Percentiles rank a stretch among this genome's conserved stretches.
Evolutionary conservation across 2,888 invertebrate species (phyloP).

Genomic region (Acanthopleura granulata): DNA sequence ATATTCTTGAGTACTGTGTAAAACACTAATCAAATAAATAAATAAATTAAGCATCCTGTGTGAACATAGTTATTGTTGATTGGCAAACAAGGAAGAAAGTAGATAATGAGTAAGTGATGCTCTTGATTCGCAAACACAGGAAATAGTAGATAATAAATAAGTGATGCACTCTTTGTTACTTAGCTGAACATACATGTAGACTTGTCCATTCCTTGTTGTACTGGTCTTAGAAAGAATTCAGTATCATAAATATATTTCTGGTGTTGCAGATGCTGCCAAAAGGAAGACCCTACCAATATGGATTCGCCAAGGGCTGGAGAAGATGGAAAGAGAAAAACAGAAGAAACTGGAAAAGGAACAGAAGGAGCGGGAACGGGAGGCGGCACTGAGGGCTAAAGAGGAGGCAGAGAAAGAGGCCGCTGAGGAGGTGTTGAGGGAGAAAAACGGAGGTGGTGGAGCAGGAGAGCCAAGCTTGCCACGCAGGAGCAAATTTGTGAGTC

Average conservation of each 20-base stretch:
- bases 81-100: not conserved
- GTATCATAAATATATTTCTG: too few species aligned
- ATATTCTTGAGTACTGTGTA: too few species aligned
- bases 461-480: conserved; percentile 69
- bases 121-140: too few species aligned
- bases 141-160: too few species aligned
- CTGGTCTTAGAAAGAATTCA: too few species aligned
- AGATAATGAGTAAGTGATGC: too few species aligned
- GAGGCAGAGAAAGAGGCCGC: conserved; percentile 71
- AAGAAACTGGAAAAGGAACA: conserved; percentile 79
- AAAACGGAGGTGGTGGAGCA: conserved; percentile 58
- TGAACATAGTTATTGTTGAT: too few species aligned
- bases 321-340: conserved; percentile 83
- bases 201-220: too few species aligned
- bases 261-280: conserved; percentile 64
- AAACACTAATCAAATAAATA: too few species aligned
- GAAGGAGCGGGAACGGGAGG: conserved; percentile 69
- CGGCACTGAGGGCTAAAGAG: conserved; percentile 76
- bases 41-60: too few species aligned
- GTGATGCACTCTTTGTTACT: too few species aligned
- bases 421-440: conserved; percentile 46
- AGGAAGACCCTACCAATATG: conserved; percentile 94
- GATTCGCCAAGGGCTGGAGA: conserved; percentile 97
- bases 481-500: conserved; percentile 76
- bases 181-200: too few species aligned